Conservation (phyloP, 2,797 vertebrate genomes). For the Muraenolepis orangiensis region DNA sequence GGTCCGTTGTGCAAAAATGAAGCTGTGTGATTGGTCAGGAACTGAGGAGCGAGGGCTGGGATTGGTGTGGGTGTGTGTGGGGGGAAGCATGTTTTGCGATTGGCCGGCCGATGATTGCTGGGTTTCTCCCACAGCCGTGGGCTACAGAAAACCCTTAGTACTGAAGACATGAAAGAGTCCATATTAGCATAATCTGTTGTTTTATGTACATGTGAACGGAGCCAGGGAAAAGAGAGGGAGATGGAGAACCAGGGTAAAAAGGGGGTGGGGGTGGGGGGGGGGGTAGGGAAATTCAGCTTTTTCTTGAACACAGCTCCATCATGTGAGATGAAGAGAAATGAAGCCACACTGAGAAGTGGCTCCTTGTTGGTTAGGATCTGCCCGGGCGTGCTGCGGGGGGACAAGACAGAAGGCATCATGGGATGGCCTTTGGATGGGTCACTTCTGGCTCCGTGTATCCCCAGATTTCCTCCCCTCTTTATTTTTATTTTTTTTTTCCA, state of each 20-base stretch:
- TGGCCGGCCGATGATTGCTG: constrained; percentile 45
- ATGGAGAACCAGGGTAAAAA: background rate
- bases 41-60: constrained; percentile 21
- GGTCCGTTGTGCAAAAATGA: background rate
- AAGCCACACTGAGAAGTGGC: background rate
- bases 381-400: constrained; percentile 1
- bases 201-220: constrained; percentile 33
- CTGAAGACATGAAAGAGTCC: constrained; percentile 53
- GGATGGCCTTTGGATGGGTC: constrained; percentile 33
- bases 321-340: constrained; percentile 4
- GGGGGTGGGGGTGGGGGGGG: background rate
- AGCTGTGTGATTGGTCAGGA: constrained; percentile 1
- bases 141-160: constrained; percentile 50
- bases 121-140: constrained; percentile 46
- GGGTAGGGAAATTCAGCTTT: background rate
- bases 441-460: constrained; percentile 53
- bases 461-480: constrained; percentile 53
- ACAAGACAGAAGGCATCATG: constrained; percentile 35
- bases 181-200: constrained; percentile 60
- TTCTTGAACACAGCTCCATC: constrained; percentile 9
- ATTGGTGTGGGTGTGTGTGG: constrained; percentile 33
- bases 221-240: constrained; percentile 8
- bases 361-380: constrained; percentile 3
- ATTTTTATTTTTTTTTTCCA: background rate
- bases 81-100: constrained; percentile 39